A percentile compares a stretch with the other conserved stretches of the same genome.
Evolutionary conservation across 2,797 vertebrate species (phyloP).

Genomic region (Sebastes alutus): DNA sequence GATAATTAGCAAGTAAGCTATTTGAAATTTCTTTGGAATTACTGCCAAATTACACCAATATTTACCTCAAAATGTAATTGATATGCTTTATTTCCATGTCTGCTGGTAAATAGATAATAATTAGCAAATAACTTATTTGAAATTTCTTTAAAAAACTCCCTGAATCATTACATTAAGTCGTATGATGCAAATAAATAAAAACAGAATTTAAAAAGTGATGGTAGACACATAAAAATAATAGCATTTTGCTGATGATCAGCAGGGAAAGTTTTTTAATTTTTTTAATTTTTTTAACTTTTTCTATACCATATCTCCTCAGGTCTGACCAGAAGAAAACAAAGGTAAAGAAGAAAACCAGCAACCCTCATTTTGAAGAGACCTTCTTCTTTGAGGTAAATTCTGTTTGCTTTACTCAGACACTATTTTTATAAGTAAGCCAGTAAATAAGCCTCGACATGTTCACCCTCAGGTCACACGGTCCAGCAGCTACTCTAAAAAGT

Average conservation of each 20-base stretch:
- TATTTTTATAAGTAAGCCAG: not conserved
- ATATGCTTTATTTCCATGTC: too few species aligned
- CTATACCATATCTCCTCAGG: constrained; percentile 72
- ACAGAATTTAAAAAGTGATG: not conserved
- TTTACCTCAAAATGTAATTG: too few species aligned
- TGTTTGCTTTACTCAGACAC: not conserved
- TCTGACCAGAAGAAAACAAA: constrained; percentile 99
- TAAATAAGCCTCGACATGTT: constrained; percentile 15
- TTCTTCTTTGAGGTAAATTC: constrained; percentile 94
- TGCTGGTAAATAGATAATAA: too few species aligned
- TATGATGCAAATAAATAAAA: not conserved
- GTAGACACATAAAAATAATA: not conserved
- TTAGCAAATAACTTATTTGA: too few species aligned
- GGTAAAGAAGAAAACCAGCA: constrained; percentile 99
- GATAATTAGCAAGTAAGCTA: too few species aligned
- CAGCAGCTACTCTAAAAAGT: constrained; percentile 96
- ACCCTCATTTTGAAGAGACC: constrained; percentile 96
- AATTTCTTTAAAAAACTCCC: too few species aligned
- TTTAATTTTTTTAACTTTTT: not conserved
- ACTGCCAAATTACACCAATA: too few species aligned
- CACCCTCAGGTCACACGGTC: constrained; percentile 90
- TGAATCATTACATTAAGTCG: too few species aligned
- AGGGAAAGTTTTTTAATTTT: too few species aligned
- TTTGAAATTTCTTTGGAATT: too few species aligned
- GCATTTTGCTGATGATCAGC: not conserved